Base-by-base conservation (phyloP, 30 jellyfish, hydroid and myxozoan genomes). In the Cassiopea andromeda region DNA sequence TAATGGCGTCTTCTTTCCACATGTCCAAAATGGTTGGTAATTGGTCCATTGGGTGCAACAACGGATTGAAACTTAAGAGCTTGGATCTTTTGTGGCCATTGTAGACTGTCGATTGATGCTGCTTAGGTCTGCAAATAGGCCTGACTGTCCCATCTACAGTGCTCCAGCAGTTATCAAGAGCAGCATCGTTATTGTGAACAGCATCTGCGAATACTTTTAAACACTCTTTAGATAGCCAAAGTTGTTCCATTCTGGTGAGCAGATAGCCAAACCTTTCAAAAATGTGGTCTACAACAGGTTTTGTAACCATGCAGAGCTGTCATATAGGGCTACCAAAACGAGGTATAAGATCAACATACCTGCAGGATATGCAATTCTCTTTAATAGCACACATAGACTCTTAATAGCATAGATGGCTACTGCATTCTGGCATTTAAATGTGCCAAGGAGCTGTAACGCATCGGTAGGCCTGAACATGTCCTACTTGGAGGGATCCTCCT, bases 41-140 rank as follows among this genome's bases (percentile, higher is more conserved):
- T 48, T 75, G 71, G 48, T 5, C 85, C 85, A 84, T 84, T 58
- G 16, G 92, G 85, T 9, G 92, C 73, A 10, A 58, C 85, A 84
- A 84, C 92, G 6, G 85, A 73, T 48, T 69, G 92, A 17, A 72
- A 69, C 57, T 84, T 84, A 16, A 84, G 46, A 0, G 85, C 85
- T 48, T 84, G 77, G 45, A 74, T 83, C 92, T 43, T 84, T 84
- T 84, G 44, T 84, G 92, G 43, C 92, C 92, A 84, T 84, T 84
- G 85, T 84, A 84, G 1, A 84, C 85, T 69, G 61, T 80, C 59
- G 78, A 47, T 72, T 84, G 92, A 17, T 73, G 54, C n/a, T 18
- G 16, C 48, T 19, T 58, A 5, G 92, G 92, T 70, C 92, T 84
- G 64, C 85, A 84, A 46, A 84, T 69, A 27, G 92, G 92, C 48